Percentiles rank a stretch among this genome's conserved stretches.
phyloP scores from a whole-genome alignment of 2,888 invertebrate genomes.

The Hipparchia semele region DNA sequence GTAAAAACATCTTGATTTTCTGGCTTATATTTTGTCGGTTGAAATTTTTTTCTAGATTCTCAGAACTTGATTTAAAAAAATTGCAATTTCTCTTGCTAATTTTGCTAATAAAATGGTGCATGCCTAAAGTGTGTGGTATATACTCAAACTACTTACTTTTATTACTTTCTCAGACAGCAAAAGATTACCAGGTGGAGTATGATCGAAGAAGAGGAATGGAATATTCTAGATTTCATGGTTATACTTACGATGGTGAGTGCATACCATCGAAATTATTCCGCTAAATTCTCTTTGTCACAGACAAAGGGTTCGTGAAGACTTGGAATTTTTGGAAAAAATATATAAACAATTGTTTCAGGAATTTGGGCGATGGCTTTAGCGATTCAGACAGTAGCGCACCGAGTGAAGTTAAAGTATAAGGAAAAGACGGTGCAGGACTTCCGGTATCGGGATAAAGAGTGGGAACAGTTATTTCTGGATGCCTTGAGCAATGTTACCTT shows the following conservation, averaged over 20 bases:
- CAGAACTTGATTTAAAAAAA: no score
- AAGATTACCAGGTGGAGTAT: slow-evolving; percentile 94
- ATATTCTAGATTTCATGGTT: slow-evolving; percentile 97
- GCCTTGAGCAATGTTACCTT: slow-evolving; percentile 96
- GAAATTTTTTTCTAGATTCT: no score
- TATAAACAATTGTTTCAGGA: slow-evolving; percentile 53
- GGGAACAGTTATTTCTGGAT: slow-evolving; percentile 93
- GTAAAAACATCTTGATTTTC: no score
- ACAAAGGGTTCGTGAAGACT: no score
- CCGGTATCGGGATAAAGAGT: slow-evolving; percentile 91
- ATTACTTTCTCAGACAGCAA: slow-evolving; percentile 87
- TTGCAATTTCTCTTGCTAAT: background rate
- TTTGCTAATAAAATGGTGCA: no score
- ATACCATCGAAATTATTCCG: background rate
- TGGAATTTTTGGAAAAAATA: background rate
- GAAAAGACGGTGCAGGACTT: slow-evolving; percentile 93
- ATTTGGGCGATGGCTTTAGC: slow-evolving; percentile 99
- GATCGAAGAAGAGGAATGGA: slow-evolving; percentile 90
- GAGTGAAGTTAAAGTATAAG: slow-evolving; percentile 86
- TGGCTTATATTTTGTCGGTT: no score
- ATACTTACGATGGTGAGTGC: slow-evolving; percentile 95
- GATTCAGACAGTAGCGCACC: slow-evolving; percentile 93
- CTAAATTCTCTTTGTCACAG: background rate
- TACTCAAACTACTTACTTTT: background rate
- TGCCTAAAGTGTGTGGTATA: background rate